Conservation (phyloP, 2,888 invertebrate species). For the Dorcus hopei region DNA sequence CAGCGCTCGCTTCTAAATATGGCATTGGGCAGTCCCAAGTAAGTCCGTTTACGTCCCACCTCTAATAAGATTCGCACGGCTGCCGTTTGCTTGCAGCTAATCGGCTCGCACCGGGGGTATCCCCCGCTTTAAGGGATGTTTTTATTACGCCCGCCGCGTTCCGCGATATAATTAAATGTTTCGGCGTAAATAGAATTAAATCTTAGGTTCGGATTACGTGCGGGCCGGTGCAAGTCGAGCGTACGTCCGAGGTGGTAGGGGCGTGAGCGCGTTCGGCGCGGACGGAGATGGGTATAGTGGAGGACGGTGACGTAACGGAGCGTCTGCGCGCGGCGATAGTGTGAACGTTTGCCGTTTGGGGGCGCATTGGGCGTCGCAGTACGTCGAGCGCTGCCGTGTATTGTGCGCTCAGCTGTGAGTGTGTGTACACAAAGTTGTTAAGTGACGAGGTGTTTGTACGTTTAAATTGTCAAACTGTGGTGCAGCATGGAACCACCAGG, state of each 20-base stretch:
- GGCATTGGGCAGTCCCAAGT: constrained; percentile 68
- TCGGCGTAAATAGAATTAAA: constrained; percentile 37
- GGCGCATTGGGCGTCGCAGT: constrained; percentile 49
- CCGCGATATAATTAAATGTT: no score
- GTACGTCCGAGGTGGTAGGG: constrained; percentile 23
- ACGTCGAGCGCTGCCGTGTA: constrained; percentile 38
- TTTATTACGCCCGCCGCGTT: not conserved
- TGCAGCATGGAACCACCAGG: constrained; percentile 81
- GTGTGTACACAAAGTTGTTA: constrained; percentile 34
- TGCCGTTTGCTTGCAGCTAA: constrained; percentile 24
- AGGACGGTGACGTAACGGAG: constrained; percentile 29
- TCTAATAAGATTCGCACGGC: constrained; percentile 30
- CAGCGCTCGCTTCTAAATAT: constrained; percentile 78
- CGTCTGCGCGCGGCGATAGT: constrained; percentile 41
- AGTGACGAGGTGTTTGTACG: constrained; percentile 26
- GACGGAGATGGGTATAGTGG: constrained; percentile 34
- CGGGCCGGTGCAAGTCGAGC: not conserved
- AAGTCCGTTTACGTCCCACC: constrained; percentile 50
- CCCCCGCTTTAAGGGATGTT: constrained; percentile 6
- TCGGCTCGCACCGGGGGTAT: constrained; percentile 13
- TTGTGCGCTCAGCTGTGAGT: constrained; percentile 47
- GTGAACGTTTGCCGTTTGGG: constrained; percentile 41
- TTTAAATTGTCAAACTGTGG: constrained; percentile 45
- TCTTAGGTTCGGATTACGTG: constrained; percentile 40
- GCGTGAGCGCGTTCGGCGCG: constrained; percentile 12